phyloP scores from a whole-genome alignment of 2,888 invertebrate genomes.

The Pterostichus niger region DNA sequence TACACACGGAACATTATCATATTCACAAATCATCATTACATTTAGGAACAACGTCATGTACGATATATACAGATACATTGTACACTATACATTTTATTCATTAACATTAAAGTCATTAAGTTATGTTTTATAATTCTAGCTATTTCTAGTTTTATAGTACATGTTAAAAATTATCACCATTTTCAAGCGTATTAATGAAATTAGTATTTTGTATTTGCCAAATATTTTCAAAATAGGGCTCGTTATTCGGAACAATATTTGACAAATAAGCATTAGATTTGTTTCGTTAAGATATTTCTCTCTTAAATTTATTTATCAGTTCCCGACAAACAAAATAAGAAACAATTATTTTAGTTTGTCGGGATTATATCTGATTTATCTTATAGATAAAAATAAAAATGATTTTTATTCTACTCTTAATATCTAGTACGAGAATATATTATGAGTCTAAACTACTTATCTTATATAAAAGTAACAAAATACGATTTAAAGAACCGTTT shows the following conservation, averaged over 20 bases:
- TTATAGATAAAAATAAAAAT: constrained; percentile 57
- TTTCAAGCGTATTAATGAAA: constrained; percentile 67
- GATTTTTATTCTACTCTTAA: constrained; percentile 67
- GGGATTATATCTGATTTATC: not conserved
- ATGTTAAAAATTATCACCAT: constrained; percentile 65
- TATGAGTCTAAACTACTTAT: constrained; percentile 10
- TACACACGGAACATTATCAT: constrained; percentile 17
- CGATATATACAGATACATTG: constrained; percentile 47
- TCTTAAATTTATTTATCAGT: too few relatives aligned
- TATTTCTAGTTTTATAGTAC: constrained; percentile 34
- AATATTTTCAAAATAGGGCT: constrained; percentile 74
- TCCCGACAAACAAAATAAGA: constrained; percentile 12
- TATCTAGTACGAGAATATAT: constrained; percentile 21
- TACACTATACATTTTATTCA: constrained; percentile 52
- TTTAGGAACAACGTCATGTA: constrained; percentile 56
- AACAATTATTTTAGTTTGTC: constrained; percentile 14
- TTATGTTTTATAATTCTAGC: not conserved
- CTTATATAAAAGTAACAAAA: constrained; percentile 48
- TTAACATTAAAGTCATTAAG: constrained; percentile 39
- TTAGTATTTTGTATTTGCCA: constrained; percentile 69
- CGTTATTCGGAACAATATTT: constrained; percentile 73
- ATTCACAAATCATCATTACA: constrained; percentile 44
- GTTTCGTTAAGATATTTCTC: constrained; percentile 50
- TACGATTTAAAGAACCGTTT: constrained; percentile 85
- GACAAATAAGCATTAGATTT: constrained; percentile 68